Evolutionary conservation across 2,888 invertebrate genomes (phyloP), one percentile per base, ranked within the genome.

Genomic region (Anagyrus pseudococci): DNA sequence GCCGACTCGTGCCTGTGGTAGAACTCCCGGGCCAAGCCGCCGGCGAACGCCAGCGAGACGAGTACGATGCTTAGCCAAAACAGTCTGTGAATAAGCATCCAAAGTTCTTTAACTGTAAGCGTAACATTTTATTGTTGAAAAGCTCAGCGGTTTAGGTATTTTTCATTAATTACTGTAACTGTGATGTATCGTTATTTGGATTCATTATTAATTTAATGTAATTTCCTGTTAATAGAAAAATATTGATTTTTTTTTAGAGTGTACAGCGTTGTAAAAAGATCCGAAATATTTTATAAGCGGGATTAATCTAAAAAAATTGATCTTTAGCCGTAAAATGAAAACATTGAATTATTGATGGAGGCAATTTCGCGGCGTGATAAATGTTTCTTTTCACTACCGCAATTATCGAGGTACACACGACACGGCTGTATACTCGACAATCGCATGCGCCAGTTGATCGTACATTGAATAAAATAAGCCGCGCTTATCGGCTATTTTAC

Each of bases 1-100:
- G 69, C 73, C 17, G 67, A 67, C 62, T 72, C 67, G 64, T 73
- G 73, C 48, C 68, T 71, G 25, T 67, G 67, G 67, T 75, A 73
- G 64, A 75, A 75, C 53, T 70, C 58, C 47, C 63, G 61, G 10
- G 73, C 71, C 59, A 74, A 64, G 44, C 58, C 50, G 15, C 60
- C 67, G 17, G 74, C 70, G 7, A 65, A 65, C 37, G 70, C 23
- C 4, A 75, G 50, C 6, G 72, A 73, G n/a, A 70, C 48, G 15
- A 67, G 59, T 43, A 75, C 63, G 25, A 74, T 56, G 20, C 69
- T 48, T 25, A 70, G 44, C 75, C 75, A 75, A n/a, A 74, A 23
- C 10, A 68, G 57, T 67, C 75, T 74, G 65, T 10, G 53, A 8
- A 13, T 2, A 15, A 8, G 15, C 3, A 8, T 37, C 8, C n/a